Evolutionary conservation across 1,140 invertebrate species (phyloP).

Genomic region (Sitobion miscanthi): DNA sequence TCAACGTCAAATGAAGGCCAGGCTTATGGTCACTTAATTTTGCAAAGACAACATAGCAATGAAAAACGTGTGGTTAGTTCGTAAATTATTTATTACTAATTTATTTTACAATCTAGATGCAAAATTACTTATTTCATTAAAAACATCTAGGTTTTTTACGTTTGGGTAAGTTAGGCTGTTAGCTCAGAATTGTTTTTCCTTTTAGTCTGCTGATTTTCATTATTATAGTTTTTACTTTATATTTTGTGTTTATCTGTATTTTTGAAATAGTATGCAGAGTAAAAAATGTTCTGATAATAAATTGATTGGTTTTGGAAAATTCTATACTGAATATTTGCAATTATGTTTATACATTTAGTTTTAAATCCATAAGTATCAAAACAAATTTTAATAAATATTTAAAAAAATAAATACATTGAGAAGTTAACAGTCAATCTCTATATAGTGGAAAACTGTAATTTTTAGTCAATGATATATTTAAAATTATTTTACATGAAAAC

Average conservation of each 20-base stretch:
- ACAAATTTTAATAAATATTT: too few relatives aligned
- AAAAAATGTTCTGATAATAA: not conserved
- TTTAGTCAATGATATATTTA: not conserved
- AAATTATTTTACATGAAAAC: not conserved
- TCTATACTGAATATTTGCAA: not conserved
- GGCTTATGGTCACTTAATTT: slow-evolving; percentile 26
- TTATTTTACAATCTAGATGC: too few relatives aligned
- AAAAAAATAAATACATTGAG: too few relatives aligned
- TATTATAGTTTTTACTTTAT: not conserved
- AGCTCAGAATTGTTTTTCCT: not conserved
- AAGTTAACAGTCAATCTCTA: too few relatives aligned
- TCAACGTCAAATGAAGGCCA: slow-evolving; percentile 50
- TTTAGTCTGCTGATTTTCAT: not conserved
- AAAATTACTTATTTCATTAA: not conserved
- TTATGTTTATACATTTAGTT: not conserved
- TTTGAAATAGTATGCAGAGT: not conserved
- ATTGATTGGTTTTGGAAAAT: not conserved
- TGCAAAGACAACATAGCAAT: slow-evolving; percentile 30
- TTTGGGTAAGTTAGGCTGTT: not conserved
- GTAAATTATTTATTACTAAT: not conserved
- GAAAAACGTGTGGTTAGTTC: slow-evolving; percentile 41
- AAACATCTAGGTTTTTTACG: not conserved
- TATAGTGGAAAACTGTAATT: not conserved
- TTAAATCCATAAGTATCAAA: not conserved
- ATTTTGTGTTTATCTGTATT: too few relatives aligned